These are phyloP conservation scores for Crotalus helleri DNA, from an alignment of 2,113 vertebrate species.

Conservation along the genomic window DNA sequence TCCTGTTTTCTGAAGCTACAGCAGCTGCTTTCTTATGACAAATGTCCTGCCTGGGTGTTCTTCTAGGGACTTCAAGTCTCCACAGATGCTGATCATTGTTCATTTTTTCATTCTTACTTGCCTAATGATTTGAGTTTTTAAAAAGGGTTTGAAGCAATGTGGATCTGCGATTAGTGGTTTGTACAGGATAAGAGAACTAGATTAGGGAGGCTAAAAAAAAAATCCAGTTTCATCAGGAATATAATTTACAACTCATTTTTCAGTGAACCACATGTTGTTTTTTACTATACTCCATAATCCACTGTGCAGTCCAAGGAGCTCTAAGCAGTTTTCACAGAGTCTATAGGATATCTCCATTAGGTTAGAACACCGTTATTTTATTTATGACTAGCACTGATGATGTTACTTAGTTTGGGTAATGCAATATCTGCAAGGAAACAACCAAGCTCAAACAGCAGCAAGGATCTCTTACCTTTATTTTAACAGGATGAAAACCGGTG, in stretches of 20 bases:
- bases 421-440: background rate
- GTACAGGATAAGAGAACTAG: conserved; percentile 52
- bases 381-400: background rate
- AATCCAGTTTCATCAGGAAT: conserved; percentile 45
- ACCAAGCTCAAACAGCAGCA: background rate
- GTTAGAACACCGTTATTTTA: background rate
- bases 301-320: background rate
- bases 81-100: conserved; percentile 56
- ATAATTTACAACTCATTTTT: conserved; percentile 47
- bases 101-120: conserved; percentile 54
- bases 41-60: conserved; percentile 41
- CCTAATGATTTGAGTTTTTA: conserved; percentile 18
- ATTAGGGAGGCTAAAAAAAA: conserved; percentile 52
- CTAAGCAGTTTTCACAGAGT: background rate
- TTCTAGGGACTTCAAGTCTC: conserved; percentile 50
- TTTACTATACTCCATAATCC: background rate
- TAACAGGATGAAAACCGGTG: background rate
- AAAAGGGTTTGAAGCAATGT: conserved; percentile 46
- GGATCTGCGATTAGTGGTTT: conserved; percentile 54
- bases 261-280: background rate
- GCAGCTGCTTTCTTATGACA: conserved; percentile 33
- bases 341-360: background rate
- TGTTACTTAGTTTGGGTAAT: background rate
- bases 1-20: conserved; percentile 57
- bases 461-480: background rate